phyloP scores from a whole-genome alignment of 2,888 invertebrate species.

The Sycophila texana region DNA sequence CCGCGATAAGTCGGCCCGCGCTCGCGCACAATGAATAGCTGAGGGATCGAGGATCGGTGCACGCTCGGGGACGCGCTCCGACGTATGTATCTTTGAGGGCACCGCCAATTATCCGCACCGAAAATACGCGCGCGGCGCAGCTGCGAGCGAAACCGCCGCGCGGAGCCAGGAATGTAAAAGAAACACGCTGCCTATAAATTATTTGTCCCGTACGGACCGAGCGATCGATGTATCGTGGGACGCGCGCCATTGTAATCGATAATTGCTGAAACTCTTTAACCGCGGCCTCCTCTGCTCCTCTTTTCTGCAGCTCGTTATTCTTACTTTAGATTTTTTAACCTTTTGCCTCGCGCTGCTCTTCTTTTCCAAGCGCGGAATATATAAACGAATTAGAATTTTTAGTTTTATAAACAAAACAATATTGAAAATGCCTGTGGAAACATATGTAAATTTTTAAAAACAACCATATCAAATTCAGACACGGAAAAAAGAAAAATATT shows the following conservation, averaged over 20 bases:
- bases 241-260: neutral
- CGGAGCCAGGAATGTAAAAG: slow-evolving; percentile 22
- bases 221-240: slow-evolving; percentile 26
- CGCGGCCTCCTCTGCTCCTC: too few relatives aligned
- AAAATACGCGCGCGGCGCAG: slow-evolving; percentile 24
- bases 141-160: neutral
- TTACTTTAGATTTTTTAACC: too few relatives aligned
- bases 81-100: neutral
- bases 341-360: too few relatives aligned
- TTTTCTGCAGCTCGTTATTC: too few relatives aligned
- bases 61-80: neutral
- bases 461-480: too few relatives aligned
- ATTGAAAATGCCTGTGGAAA: too few relatives aligned
- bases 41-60: neutral
- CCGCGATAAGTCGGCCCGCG: slow-evolving; percentile 16
- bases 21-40: slow-evolving; percentile 21
- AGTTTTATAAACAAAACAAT: too few relatives aligned
- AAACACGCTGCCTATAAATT: slow-evolving; percentile 29
- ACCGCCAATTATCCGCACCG: slow-evolving; percentile 27
- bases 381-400: too few relatives aligned
- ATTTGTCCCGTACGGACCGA: slow-evolving; percentile 19
- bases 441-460: too few relatives aligned
- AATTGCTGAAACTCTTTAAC: too few relatives aligned
- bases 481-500: too few relatives aligned
- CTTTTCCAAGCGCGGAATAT: too few relatives aligned